Evolutionary conservation across 2,113 vertebrate species (phyloP), one percentile per base, ranked within the genome.

Genomic region (Silurus asotus): DNA sequence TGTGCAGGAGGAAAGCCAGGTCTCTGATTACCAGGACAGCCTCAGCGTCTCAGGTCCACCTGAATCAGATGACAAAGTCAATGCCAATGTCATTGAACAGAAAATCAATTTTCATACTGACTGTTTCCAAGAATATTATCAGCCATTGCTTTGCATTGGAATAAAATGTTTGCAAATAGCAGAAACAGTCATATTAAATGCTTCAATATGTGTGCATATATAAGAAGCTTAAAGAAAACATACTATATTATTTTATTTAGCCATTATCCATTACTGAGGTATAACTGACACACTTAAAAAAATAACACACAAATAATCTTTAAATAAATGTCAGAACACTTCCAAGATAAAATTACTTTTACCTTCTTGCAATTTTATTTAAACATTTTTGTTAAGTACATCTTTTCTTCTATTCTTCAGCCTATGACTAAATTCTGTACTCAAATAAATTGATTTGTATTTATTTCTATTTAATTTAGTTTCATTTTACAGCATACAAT

Each of bases 1-100:
- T 89, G 87, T 89, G 82, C 87, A 86, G 89, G 74, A 87, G 86
- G 67, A 0, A 58, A 61, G 80, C 88, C 86, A 89, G 86, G 62
- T 67, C 74, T 55, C n/a, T 15, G 59, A 85, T 85, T 8, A 76
- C 59, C 72, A 55, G 23, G 23, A 56, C 53, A 28, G 62, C 61
- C 72, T 25, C 9, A 61, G 72, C 20, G 45, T 51, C 84, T 53
- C 56, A 53, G 61, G 19, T 81, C 67, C 55, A 48, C 53, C 48
- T 78, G 75, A 77, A 28, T 69, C 84, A 51, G 55, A 80, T 83
- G 62, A 59, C 84, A 80, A 23, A 77, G 45, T 84, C 81, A 87
- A 77, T 86, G 37, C 80, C 65, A n/a, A 76, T 81, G 84, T 78
- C 81, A 56, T 59, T 51, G 65, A 82, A 58, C 79, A 62, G 17